A percentile compares a stretch with the other conserved stretches of the same genome.
phyloP scores from a whole-genome alignment of 2,797 vertebrate genomes.

The Phrynocephalus guinanensis region DNA sequence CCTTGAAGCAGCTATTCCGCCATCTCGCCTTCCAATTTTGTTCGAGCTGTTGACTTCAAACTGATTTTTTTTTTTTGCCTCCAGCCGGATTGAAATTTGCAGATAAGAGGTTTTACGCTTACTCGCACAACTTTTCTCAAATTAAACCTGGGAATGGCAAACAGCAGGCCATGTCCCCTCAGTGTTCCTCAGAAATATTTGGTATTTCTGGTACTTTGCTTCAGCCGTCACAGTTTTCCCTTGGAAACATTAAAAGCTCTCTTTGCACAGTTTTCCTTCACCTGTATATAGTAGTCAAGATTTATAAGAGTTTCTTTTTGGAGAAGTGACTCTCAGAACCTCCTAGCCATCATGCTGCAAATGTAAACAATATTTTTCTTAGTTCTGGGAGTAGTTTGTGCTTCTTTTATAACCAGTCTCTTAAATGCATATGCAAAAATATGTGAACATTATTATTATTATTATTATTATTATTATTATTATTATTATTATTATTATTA shows the following conservation, averaged over 20 bases:
- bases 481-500: no score
- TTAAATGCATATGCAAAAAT: background rate
- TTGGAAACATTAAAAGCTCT: background rate
- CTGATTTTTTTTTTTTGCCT: background rate
- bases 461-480: no score
- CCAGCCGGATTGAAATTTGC: background rate
- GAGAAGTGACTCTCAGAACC: no score
- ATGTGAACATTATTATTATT: background rate
- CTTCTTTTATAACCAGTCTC: background rate
- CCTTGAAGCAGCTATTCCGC: background rate
- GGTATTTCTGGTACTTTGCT: background rate
- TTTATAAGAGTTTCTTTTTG: no score
- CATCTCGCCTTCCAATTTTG: background rate
- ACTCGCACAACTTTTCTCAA: fast-evolving
- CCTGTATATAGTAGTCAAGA: no score
- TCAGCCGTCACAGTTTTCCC: background rate
- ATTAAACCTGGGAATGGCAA: background rate
- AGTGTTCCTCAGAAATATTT: conserved; percentile 25
- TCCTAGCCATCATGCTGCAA: no score
- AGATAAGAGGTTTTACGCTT: background rate
- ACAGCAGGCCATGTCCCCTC: background rate
- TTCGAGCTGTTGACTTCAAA: conserved; percentile 32
- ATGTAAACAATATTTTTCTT: no score
- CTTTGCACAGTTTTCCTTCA: background rate
- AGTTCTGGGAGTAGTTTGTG: no score